Evolutionary conservation across 2,113 vertebrate species (phyloP).

Genomic region (Indicator maculatus): DNA sequence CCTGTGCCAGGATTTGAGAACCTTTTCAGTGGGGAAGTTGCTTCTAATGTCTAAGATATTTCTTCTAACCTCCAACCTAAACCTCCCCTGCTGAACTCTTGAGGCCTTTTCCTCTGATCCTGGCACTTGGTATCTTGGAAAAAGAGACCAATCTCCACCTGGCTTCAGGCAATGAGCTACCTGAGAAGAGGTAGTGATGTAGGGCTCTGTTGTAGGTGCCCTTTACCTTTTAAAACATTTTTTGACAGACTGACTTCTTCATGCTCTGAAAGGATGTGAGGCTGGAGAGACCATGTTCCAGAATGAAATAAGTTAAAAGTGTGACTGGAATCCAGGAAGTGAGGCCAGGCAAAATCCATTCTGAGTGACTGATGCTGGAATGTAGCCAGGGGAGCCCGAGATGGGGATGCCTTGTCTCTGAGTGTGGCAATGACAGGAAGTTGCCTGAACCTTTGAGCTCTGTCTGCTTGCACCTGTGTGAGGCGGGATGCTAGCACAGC

Average conservation of each 20-base stretch:
- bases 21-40: too few relatives aligned
- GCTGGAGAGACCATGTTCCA: constrained; percentile 28
- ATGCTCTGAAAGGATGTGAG: neutral
- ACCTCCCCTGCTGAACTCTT: too few relatives aligned
- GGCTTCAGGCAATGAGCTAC: too few relatives aligned
- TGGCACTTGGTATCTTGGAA: too few relatives aligned
- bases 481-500: neutral
- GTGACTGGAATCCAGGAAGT: constrained; percentile 24
- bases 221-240: neutral
- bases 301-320: neutral
- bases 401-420: neutral
- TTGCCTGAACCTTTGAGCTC: neutral
- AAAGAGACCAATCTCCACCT: too few relatives aligned
- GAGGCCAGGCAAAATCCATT: neutral
- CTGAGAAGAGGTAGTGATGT: neutral
- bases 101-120: too few relatives aligned
- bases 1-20: too few relatives aligned
- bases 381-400: neutral
- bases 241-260: neutral
- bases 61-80: too few relatives aligned
- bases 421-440: neutral
- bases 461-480: neutral
- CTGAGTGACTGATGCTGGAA: neutral
- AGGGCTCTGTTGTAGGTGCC: neutral
- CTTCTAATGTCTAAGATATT: too few relatives aligned